Base-by-base conservation (phyloP, 2,113 vertebrate genomes). In the Azemiops feae region DNA sequence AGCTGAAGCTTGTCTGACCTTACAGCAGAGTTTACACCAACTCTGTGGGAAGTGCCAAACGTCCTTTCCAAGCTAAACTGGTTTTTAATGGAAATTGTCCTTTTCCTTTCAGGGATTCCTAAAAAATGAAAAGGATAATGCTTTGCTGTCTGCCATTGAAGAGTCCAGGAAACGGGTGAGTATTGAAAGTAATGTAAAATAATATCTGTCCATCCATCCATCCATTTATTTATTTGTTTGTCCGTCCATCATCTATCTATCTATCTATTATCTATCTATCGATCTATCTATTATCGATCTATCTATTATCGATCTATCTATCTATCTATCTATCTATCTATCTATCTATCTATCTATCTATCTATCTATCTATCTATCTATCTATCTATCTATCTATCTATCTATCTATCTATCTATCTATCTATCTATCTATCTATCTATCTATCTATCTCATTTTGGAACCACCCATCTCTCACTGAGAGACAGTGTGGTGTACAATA, bases 121-220 rank as follows among this genome's bases (percentile, higher is more conserved):
- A 94, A 99, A 99, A 97, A 99, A 99, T 96, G 99, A 99, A 96
- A 98, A 99, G 95, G 99, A 99, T 96, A 99, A 99, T 98, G 98
- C 99, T 50, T 97, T 99, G 94, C 97, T 99, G 91, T 99, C 99
- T 16, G 99, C 99, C 96, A 99, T 99, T 85, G 99, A 99, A 95
- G 99, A 99, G 96, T 99, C 99, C 34, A 98, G 99, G 93, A 99
- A 98, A 97, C 98, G 98, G 98, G 99, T 99, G 96, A 98, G 99
- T 98, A 81, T 43, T 81, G 74, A 81, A 81, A 81, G 74, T 43
- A 81, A 22, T 81, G 34, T 81, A 39, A 39, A 39, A 81, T 2
- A 39, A 81, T 39, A 4, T n/a, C 30, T 16, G 12, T 69, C 60
- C 1, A 0, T 30, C 7, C 57, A 27, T 58, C 57, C 2, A 8